Conservation (phyloP, 2,888 invertebrate genomes). For the Melanostoma scalare region DNA sequence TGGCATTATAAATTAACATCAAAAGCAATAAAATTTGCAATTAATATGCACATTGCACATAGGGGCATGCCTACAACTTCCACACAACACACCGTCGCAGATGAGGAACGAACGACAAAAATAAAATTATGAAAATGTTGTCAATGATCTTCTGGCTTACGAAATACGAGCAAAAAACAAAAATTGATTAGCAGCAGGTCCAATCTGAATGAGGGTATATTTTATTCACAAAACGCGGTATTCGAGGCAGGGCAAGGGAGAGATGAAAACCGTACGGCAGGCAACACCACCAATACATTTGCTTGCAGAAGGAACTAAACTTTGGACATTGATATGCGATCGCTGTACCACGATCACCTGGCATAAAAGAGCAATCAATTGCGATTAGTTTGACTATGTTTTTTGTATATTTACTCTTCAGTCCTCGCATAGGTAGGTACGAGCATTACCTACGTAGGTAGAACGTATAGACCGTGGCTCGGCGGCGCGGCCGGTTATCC, state of each 20-base stretch:
- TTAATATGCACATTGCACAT: conserved; percentile 64
- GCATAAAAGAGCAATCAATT: conserved; percentile 70
- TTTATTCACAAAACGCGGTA: no score
- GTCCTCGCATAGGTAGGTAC: neutral
- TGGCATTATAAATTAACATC: neutral
- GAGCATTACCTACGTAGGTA: conserved; percentile 1
- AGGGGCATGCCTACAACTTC: conserved; percentile 45
- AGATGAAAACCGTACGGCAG: conserved; percentile 13
- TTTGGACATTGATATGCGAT: conserved; percentile 63
- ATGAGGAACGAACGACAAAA: conserved; percentile 6
- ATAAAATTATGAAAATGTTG: conserved; percentile 35
- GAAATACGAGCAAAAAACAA: conserved; percentile 40
- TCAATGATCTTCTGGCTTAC: conserved; percentile 66
- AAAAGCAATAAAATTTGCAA: conserved; percentile 42
- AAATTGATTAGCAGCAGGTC: conserved; percentile 64
- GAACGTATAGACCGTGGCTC: neutral
- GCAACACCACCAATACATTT: neutral
- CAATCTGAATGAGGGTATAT: conserved; percentile 59
- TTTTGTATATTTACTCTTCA: conserved; percentile 7
- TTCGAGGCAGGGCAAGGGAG: neutral
- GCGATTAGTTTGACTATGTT: conserved; percentile 63
- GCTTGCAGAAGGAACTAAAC: conserved; percentile 33
- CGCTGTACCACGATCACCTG: conserved; percentile 64
- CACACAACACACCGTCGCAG: conserved; percentile 18
- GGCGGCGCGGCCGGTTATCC: conserved; percentile 55